These are phyloP conservation scores for Chymomyza procnemis DNA, from an alignment of 2,888 invertebrate species.

Conservation along the genomic window DNA sequence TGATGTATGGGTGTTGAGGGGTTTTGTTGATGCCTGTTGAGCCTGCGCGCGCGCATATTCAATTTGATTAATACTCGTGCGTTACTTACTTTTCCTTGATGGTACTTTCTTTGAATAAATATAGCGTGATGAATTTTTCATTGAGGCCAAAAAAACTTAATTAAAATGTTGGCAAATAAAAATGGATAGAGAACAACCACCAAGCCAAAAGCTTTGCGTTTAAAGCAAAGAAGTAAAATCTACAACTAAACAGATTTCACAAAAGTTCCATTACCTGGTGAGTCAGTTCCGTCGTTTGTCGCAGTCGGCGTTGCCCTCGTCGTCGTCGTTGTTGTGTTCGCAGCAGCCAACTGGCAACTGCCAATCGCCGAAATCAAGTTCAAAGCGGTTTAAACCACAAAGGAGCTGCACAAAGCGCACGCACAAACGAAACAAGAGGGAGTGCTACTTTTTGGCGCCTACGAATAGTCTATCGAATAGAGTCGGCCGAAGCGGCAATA, in stretches of 20 bases:
- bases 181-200: slow-evolving; percentile 16
- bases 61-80: slow-evolving; percentile 1
- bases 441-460: neutral
- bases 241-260: neutral
- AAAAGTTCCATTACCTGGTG: neutral
- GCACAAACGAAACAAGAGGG: slow-evolving; percentile 5
- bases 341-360: slow-evolving; percentile 21
- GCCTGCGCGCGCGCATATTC: slow-evolving; percentile 40
- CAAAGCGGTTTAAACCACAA: slow-evolving; percentile 64
- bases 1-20: neutral
- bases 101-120: slow-evolving; percentile 32
- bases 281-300: neutral
- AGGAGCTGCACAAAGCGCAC: slow-evolving; percentile 34
- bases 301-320: neutral
- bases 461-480: neutral
- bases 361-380: slow-evolving; percentile 54
- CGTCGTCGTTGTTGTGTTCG: neutral
- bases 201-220: neutral
- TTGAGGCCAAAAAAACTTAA: neutral
- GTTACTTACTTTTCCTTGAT: slow-evolving; percentile 56
- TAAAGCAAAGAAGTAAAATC: neutral
- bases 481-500: neutral
- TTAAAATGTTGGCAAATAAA: slow-evolving; percentile 4
- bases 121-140: slow-evolving; percentile 1
- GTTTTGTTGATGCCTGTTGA: neutral